These are phyloP conservation scores for Picus viridis DNA, from an alignment of 2,797 vertebrate species.

Conservation along the genomic window DNA sequence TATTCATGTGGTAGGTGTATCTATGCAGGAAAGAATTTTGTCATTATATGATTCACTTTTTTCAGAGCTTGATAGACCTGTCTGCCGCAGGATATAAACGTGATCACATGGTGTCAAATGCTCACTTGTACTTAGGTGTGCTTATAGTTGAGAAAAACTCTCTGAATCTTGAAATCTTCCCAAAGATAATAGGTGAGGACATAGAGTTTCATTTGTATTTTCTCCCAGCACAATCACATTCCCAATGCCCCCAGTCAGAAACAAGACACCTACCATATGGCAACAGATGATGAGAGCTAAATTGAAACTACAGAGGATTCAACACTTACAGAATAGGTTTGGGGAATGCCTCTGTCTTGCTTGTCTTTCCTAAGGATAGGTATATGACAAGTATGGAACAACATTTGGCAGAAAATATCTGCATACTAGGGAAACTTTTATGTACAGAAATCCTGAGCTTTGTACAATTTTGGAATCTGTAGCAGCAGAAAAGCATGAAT, in stretches of 20 bases:
- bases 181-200: neutral
- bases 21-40: neutral
- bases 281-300: neutral
- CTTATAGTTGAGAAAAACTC: neutral
- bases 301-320: neutral
- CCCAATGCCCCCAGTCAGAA: neutral
- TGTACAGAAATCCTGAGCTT: neutral
- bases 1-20: neutral
- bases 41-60: neutral
- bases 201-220: neutral
- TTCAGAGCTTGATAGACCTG: neutral
- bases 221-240: neutral
- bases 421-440: neutral
- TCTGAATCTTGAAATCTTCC: neutral
- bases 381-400: neutral
- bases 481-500: neutral
- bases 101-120: neutral
- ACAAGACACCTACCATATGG: neutral
- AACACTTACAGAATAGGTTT: neutral
- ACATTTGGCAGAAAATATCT: neutral
- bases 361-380: neutral
- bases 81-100: neutral
- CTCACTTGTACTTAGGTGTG: neutral
- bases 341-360: neutral
- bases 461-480: neutral